Percentiles rank a stretch among this genome's conserved stretches.
Evolutionary conservation across 2,797 vertebrate species (phyloP).

Genomic region (Spondyliosoma cantharus): DNA sequence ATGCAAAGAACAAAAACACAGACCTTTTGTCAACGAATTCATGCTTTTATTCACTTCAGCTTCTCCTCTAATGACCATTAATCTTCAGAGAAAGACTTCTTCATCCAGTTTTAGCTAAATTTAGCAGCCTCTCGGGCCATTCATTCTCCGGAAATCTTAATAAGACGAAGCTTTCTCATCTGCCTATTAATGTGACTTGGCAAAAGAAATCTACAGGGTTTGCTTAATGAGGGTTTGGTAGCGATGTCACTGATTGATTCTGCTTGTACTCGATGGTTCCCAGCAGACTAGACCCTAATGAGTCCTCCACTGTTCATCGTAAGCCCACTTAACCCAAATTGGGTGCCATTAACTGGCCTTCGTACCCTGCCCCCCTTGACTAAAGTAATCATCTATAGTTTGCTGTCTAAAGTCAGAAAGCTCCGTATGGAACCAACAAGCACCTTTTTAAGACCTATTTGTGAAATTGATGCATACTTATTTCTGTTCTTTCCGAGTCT

Average conservation of each 20-base stretch:
- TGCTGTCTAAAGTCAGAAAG: background rate
- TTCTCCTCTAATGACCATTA: conserved; percentile 45
- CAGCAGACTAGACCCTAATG: conserved; percentile 56
- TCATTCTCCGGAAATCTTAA: conserved; percentile 43
- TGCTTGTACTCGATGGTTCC: conserved; percentile 49
- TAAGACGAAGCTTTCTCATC: conserved; percentile 42
- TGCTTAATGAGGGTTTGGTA: conserved; percentile 48
- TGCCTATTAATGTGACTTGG: conserved; percentile 40
- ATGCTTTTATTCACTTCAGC: conserved; percentile 28
- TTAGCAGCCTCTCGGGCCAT: conserved; percentile 39
- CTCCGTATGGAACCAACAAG: background rate
- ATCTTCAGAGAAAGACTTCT: conserved; percentile 35
- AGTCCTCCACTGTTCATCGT: conserved; percentile 54
- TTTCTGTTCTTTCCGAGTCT: background rate
- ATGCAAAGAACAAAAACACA: conserved; percentile 43
- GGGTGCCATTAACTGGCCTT: conserved; percentile 53
- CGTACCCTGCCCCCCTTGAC: conserved; percentile 3
- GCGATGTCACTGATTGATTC: conserved; percentile 60
- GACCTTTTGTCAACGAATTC: conserved; percentile 30
- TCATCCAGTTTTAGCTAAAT: conserved; percentile 51
- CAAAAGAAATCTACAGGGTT: conserved; percentile 26
- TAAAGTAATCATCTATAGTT: conserved; percentile 15
- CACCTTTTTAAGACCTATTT: background rate
- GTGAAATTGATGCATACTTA: background rate
- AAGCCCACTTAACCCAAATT: conserved; percentile 60